These are phyloP conservation scores for Brachionus manjavacas DNA, from an alignment of 1,140 invertebrate genomes.

Conservation along the genomic window DNA sequence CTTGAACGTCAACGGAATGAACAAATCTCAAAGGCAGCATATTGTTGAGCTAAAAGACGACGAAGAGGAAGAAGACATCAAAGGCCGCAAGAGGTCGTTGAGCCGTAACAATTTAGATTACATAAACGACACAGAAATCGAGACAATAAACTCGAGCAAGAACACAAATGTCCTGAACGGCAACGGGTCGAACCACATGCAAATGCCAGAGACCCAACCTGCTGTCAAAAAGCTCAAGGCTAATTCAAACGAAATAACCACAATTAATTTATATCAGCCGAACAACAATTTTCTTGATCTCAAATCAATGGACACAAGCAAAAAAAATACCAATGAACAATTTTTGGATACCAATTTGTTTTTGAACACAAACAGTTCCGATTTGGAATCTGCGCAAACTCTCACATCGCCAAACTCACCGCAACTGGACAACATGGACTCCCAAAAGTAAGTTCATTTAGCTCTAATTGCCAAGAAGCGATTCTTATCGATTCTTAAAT, in stretches of 20 bases:
- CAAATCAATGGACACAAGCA: not conserved
- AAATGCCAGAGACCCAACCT: not conserved
- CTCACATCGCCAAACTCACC: not conserved
- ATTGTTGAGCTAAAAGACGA: conserved; percentile 16
- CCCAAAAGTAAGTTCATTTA: not conserved
- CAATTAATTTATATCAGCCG: conserved; percentile 24
- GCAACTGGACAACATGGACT: not conserved
- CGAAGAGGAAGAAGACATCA: not conserved
- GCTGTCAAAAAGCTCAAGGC: conserved; percentile 1
- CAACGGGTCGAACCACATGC: not conserved
- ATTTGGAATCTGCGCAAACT: not conserved
- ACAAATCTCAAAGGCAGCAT: not conserved
- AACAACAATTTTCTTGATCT: conserved; percentile 27
- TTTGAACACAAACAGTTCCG: not conserved
- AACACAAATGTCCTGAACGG: not conserved
- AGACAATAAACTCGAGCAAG: conserved; percentile 19
- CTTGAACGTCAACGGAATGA: not conserved
- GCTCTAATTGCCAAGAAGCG: not conserved
- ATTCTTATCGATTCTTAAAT: not conserved
- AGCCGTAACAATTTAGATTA: not conserved
- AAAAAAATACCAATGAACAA: not conserved
- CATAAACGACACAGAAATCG: conserved; percentile 6
- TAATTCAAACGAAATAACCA: conserved; percentile 7
- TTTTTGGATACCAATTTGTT: conserved; percentile 39
- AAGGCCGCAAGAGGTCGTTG: not conserved